Conservation (phyloP, 2,797 vertebrate genomes). For the Anguilla obscura region DNA sequence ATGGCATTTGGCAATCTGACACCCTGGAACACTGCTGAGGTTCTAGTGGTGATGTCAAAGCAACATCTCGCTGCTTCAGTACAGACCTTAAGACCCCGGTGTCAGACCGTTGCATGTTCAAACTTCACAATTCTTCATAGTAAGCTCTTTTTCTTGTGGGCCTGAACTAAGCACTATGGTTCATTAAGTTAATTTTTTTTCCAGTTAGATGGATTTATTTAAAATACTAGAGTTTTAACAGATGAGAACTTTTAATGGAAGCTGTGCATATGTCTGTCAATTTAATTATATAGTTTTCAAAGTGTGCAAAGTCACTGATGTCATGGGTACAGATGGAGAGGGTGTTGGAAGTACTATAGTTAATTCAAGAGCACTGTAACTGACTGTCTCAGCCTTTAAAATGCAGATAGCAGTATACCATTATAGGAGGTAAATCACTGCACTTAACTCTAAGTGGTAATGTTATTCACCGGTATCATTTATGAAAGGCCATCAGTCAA, state of each 20-base stretch:
- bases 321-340: conserved; percentile 60
- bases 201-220: neutral
- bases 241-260: conserved; percentile 32
- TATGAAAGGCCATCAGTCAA: conserved; percentile 42
- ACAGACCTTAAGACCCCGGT: neutral
- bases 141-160: neutral
- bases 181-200: neutral
- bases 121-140: neutral
- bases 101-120: neutral
- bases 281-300: conserved; percentile 34
- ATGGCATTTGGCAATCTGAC: neutral
- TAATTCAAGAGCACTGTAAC: conserved; percentile 62
- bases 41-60: neutral
- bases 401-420: conserved; percentile 64
- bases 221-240: neutral
- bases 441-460: conserved; percentile 57
- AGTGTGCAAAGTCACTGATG: conserved; percentile 18
- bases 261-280: conserved; percentile 50
- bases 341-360: conserved; percentile 49
- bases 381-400: conserved; percentile 60
- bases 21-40: neutral
- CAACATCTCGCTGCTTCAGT: neutral
- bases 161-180: neutral
- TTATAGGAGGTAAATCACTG: conserved; percentile 60
- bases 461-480: conserved; percentile 56